Evolutionary conservation across 2,888 invertebrate genomes (phyloP), one percentile per base, ranked within the genome.

Genomic region (Margaritifera margaritifera): DNA sequence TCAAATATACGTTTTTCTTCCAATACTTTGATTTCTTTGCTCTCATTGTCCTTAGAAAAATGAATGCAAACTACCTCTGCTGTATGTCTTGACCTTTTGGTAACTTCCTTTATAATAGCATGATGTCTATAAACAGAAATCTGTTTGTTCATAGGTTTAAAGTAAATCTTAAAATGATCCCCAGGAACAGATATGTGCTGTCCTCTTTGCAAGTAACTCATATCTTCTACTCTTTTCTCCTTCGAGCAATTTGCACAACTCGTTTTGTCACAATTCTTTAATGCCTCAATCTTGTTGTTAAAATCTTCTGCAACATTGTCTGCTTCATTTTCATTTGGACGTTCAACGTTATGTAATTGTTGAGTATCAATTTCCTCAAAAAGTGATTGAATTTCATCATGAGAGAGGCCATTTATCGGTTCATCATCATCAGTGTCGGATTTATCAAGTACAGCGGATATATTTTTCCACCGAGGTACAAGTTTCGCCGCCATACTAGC

Each of bases 51-150:
- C 18, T 24, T 60, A 15, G 58, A 19, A 58, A 64, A 64, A 59
- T 68, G 68, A 51, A 69, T 69, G 20, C 64, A 27, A 22, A 54
- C 64, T 52, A 64, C 50, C 19, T 58, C 25, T 6, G 60, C 60
- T 42, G 11, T 55, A 25, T 54, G 55, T 53, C 64, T 61, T 1
- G 55, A 25, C 27, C 25, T 51, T 19, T 51, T 58, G 42, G 15
- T 64, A 24, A 69, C 54, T 58, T 64, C 51, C 55, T 60, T 69
- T 6, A 69, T 27, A 55, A 69, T 69, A 24, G 68, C 68, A 64
- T 69, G 68, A 27, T 69, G 68, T 42, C n/a, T 60, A 51, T 69
- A 65, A 19, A 20, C 2, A 22, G 61, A 20, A 2, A n/a, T 61
- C 19, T 57, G n/a, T 20, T 56, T 65, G 20, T 54, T 25, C 31